A percentile compares a stretch with the other conserved stretches of the same genome.
phyloP scores from a whole-genome alignment of 2,888 invertebrate genomes.

The Magallana nippona region DNA sequence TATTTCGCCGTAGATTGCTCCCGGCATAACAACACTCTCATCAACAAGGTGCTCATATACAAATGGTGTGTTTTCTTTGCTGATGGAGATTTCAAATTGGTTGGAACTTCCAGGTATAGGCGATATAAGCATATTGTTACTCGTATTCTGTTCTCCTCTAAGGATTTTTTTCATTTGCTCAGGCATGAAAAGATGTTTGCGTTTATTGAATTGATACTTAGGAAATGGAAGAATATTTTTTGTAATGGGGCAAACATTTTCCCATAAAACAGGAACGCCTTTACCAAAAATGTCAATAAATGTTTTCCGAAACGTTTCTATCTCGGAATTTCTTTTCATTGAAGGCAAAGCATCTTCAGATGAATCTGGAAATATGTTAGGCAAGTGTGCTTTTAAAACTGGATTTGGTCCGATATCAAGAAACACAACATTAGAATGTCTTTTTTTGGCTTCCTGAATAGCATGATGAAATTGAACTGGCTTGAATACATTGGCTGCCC shows the following conservation, averaged over 20 bases:
- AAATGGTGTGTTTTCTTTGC: conserved; percentile 42
- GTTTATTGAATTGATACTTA: background rate
- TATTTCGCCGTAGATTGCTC: conserved; percentile 48
- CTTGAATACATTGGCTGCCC: conserved; percentile 41
- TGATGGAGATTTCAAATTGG: background rate
- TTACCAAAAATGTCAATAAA: background rate
- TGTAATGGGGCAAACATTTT: background rate
- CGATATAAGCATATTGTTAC: background rate
- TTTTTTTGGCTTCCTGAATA: background rate
- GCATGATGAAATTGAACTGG: conserved; percentile 44
- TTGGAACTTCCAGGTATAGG: background rate
- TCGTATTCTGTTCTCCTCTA: background rate
- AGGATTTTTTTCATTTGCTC: background rate
- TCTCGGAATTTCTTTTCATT: conserved; percentile 28
- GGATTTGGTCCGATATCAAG: conserved; percentile 50
- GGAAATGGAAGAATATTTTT: background rate
- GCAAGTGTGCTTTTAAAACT: conserved; percentile 42
- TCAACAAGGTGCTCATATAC: conserved; percentile 50
- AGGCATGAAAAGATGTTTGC: background rate
- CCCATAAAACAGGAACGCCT: background rate
- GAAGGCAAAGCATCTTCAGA: conserved; percentile 38
- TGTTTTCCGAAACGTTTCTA: background rate
- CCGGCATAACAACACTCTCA: conserved; percentile 47
- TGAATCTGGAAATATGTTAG: conserved; percentile 15
- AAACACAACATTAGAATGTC: conserved; percentile 21